These are phyloP conservation scores for Tetramorium bicarinatum DNA, from an alignment of 2,888 invertebrate species.

Conservation along the genomic window DNA sequence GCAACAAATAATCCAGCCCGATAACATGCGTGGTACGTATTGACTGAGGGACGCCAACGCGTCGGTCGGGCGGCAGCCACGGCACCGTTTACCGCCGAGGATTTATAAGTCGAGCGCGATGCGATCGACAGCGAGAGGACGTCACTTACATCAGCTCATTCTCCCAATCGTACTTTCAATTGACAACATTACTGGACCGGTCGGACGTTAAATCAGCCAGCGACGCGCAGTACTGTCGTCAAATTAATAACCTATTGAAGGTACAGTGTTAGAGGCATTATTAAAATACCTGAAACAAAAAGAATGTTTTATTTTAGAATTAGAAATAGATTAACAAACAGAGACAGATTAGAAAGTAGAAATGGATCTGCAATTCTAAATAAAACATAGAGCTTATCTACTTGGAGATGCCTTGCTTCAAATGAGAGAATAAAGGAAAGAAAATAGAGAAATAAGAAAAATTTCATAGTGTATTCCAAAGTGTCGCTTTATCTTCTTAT, in stretches of 20 bases:
- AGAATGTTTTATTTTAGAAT: not conserved
- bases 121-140: conserved; percentile 52
- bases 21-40: conserved; percentile 71
- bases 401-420: too few relatives aligned
- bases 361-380: not conserved
- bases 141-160: conserved; percentile 68
- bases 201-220: not conserved
- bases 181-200: conserved; percentile 51
- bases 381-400: too few relatives aligned
- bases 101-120: conserved; percentile 30
- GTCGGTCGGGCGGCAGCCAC: conserved; percentile 38
- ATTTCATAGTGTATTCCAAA: too few relatives aligned
- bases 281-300: not conserved
- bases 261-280: not conserved
- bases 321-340: not conserved
- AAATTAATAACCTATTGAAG: conserved; percentile 8
- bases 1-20: conserved; percentile 56
- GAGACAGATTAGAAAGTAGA: not conserved
- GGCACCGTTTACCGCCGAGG: not conserved
- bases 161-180: conserved; percentile 42
- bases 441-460: too few relatives aligned
- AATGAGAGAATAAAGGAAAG: too few relatives aligned
- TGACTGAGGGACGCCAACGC: conserved; percentile 66
- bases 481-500: too few relatives aligned
- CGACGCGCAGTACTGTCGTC: not conserved